Percentiles rank a stretch among this genome's conserved stretches.
Evolutionary conservation across 2,113 vertebrate species (phyloP).

Genomic region (Tyto alba): DNA sequence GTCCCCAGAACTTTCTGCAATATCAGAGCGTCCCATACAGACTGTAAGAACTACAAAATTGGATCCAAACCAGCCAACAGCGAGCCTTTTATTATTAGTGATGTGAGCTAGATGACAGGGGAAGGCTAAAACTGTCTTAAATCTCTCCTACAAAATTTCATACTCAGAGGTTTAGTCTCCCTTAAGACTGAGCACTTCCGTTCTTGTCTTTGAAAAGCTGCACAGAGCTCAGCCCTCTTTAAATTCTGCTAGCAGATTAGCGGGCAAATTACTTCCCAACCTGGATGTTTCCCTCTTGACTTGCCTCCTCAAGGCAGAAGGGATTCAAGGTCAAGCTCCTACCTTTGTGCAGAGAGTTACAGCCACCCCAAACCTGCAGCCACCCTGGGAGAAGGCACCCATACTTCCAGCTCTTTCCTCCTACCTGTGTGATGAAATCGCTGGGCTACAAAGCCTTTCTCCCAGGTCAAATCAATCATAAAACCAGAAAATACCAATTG

Average conservation of each 20-base stretch:
- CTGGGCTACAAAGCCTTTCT: neutral
- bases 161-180: neutral
- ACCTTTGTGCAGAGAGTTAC: neutral
- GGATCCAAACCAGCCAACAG: neutral
- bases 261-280: neutral
- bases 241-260: neutral
- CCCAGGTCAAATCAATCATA: neutral
- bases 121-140: neutral
- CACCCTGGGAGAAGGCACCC: neutral
- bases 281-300: neutral
- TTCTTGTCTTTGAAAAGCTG: neutral
- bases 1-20: neutral
- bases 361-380: neutral
- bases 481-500: neutral
- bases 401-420: neutral
- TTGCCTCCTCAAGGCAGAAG: neutral
- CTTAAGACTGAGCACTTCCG: neutral
- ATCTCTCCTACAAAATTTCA: neutral
- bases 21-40: neutral
- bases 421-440: rapidly evolving
- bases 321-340: neutral
- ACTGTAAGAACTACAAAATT: neutral
- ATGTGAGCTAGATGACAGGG: neutral
- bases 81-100: neutral
- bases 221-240: neutral